Evolutionary conservation across 2,113 vertebrate genomes (phyloP).

Genomic region (Pluvianellus socialis): DNA sequence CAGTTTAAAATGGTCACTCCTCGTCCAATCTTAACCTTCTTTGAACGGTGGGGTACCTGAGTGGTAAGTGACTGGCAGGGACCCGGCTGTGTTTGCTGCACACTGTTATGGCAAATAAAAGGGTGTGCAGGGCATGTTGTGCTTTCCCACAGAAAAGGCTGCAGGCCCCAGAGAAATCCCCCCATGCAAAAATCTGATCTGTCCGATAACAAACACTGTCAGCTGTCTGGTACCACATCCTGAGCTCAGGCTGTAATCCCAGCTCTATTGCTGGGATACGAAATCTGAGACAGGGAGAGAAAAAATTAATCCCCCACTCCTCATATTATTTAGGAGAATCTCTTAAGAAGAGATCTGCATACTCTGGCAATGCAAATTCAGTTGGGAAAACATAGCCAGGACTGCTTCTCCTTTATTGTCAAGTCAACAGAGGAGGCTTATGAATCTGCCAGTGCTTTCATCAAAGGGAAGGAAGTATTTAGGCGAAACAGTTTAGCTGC

Average conservation of each 20-base stretch:
- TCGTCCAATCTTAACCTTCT: neutral
- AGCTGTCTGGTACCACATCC: neutral
- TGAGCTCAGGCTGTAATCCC: neutral
- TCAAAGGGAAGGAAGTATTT: slow-evolving; percentile 1
- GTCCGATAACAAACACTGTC: neutral
- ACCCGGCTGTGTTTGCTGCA: neutral
- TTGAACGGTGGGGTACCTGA: neutral
- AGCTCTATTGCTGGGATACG: neutral
- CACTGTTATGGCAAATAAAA: neutral
- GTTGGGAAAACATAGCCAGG: neutral
- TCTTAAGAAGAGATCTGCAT: neutral
- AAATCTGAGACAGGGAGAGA: neutral
- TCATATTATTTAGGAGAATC: neutral
- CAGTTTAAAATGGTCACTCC: neutral
- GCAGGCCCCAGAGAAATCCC: neutral
- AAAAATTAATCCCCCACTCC: neutral
- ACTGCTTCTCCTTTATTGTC: neutral
- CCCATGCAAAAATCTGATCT: neutral
- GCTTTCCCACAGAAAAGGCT: neutral
- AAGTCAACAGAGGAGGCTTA: neutral
- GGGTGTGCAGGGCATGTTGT: accelerated
- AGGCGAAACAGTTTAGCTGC: neutral
- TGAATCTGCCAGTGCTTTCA: neutral
- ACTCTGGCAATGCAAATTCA: neutral
- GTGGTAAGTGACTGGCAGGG: neutral